Percentiles rank a stretch among this genome's conserved stretches.
phyloP scores from a whole-genome alignment of 2,888 invertebrate species.

The Napeogenes sylphis region DNA sequence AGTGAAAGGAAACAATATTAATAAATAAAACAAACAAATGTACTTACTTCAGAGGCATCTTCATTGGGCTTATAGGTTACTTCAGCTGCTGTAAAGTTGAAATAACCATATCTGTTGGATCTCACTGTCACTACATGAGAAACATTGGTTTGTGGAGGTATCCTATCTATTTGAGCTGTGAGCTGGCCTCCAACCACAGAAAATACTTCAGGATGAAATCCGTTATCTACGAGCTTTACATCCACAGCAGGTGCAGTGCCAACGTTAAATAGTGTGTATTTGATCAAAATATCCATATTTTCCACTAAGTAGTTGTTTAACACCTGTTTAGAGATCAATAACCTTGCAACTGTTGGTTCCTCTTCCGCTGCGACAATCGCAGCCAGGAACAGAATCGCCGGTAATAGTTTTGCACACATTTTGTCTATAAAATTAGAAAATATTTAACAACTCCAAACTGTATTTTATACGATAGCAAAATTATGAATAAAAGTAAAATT shows the following conservation, averaged over 20 bases:
- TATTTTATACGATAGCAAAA: background rate
- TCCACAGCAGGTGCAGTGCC: conserved; percentile 94
- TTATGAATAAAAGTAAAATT: conserved; percentile 21
- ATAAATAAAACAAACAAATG: background rate
- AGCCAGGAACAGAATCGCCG: conserved; percentile 65
- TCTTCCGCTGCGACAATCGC: conserved; percentile 77
- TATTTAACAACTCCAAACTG: conserved; percentile 4
- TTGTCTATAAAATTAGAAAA: conserved; percentile 50
- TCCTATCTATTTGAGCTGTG: conserved; percentile 89
- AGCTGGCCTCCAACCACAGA: conserved; percentile 92
- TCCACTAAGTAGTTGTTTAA: conserved; percentile 97
- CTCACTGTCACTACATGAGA: conserved; percentile 95
- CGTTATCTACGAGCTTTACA: conserved; percentile 91
- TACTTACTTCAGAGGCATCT: conserved; percentile 84
- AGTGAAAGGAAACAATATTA: background rate
- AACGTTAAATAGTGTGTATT: conserved; percentile 96
- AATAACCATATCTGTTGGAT: conserved; percentile 93
- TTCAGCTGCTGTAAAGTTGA: conserved; percentile 98
- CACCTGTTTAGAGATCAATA: conserved; percentile 95
- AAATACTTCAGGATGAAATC: conserved; percentile 95
- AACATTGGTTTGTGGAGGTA: conserved; percentile 95
- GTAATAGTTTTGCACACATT: conserved; percentile 67
- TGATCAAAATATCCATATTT: conserved; percentile 95
- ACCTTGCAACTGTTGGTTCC: conserved; percentile 86
- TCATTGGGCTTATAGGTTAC: conserved; percentile 92